phyloP scores from a whole-genome alignment of 1,140 invertebrate species.

The Pseudomyrmex sp. region DNA sequence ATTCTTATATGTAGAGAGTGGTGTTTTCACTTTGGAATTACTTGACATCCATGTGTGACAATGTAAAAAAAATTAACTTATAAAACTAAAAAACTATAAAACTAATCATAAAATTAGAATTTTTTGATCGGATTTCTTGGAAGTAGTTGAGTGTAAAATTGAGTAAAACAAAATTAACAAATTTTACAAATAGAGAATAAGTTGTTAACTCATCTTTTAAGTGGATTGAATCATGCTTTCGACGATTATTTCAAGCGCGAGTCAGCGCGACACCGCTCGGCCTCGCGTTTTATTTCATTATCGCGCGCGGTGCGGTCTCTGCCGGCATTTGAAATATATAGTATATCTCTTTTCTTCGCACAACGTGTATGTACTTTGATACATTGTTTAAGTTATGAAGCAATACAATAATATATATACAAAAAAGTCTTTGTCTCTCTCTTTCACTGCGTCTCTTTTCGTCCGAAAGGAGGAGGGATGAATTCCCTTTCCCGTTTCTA shows the following conservation, averaged over 20 bases:
- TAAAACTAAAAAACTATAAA: too few relatives aligned
- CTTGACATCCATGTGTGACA: too few relatives aligned
- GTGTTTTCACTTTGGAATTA: too few relatives aligned
- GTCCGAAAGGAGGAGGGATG: too few relatives aligned
- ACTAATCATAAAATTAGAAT: too few relatives aligned
- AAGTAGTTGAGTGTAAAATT: too few relatives aligned
- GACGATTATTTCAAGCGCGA: constrained; percentile 53
- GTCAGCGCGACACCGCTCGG: neutral
- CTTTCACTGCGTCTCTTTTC: neutral
- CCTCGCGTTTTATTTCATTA: constrained; percentile 35
- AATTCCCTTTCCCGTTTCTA: neutral
- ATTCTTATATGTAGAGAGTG: too few relatives aligned
- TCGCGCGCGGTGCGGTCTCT: neutral
- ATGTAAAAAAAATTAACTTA: too few relatives aligned
- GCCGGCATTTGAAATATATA: constrained; percentile 51
- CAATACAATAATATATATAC: neutral
- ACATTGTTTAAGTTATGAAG: constrained; percentile 34
- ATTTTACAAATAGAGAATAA: too few relatives aligned
- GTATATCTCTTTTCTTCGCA: neutral
- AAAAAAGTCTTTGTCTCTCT: neutral
- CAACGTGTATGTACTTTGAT: constrained; percentile 22
- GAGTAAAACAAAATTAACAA: too few relatives aligned
- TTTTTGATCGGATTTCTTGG: too few relatives aligned
- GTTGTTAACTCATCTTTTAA: too few relatives aligned
- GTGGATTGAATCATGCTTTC: neutral